A percentile compares a stretch with the other conserved stretches of the same genome.
Evolutionary conservation across 2,797 vertebrate species (phyloP).

Genomic region (Phoxinus dragarum): DNA sequence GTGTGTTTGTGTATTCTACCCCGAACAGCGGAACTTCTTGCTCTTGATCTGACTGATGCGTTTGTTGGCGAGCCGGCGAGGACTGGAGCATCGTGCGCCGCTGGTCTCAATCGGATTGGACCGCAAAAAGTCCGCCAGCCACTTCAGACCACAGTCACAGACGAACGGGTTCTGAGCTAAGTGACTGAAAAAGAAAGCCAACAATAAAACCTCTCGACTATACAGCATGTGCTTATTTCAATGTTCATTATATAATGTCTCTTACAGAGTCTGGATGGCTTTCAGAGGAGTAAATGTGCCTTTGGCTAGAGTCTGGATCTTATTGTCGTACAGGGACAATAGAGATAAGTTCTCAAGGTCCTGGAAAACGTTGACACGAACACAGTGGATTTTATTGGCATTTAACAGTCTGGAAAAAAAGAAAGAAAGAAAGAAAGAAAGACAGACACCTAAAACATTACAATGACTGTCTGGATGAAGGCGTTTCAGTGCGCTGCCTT

Average conservation of each 20-base stretch:
- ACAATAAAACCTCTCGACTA: neutral
- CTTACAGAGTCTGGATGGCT: conserved; percentile 96
- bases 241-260: neutral
- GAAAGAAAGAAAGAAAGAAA: conserved; percentile 1
- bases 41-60: conserved; percentile 99
- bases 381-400: conserved; percentile 98
- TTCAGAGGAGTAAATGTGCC: conserved; percentile 93
- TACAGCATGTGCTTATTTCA: neutral
- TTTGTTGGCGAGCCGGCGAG: conserved; percentile 95
- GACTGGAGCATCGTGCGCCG: conserved; percentile 94
- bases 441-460: neutral
- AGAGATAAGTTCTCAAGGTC: conserved; percentile 96
- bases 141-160: conserved; percentile 98
- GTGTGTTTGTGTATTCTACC: conserved; percentile 78
- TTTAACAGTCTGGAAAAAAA: conserved; percentile 86
- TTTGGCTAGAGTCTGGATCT: conserved; percentile 96
- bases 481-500: conserved; percentile 11
- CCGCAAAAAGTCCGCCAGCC: conserved; percentile 96
- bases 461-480: conserved; percentile 5
- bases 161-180: conserved; percentile 98
- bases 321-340: conserved; percentile 97
- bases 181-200: conserved; percentile 74
- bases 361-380: conserved; percentile 92
- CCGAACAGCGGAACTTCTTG: conserved; percentile 99
- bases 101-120: conserved; percentile 97